Conservation (phyloP, 2,113 vertebrate genomes). For the Numida meleagris region DNA sequence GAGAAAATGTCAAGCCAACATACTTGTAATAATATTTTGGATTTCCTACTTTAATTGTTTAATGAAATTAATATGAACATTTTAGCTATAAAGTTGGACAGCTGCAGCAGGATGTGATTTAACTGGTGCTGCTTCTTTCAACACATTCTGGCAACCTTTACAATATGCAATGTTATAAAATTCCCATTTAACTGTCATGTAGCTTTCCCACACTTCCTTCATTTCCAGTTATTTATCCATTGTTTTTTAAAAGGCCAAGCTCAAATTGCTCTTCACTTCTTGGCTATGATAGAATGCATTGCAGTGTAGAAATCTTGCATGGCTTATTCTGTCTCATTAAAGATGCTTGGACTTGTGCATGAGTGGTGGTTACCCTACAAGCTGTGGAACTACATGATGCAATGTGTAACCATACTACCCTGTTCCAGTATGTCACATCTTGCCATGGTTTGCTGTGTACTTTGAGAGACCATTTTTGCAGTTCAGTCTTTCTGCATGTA, state of each 20-base stretch:
- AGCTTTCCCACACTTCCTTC: background rate
- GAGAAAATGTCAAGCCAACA: slow-evolving; percentile 51
- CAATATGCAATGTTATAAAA: background rate
- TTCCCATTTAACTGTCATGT: background rate
- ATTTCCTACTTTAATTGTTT: slow-evolving; percentile 77
- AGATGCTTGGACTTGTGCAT: background rate
- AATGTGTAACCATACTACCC: background rate
- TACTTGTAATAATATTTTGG: slow-evolving; percentile 70
- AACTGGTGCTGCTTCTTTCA: slow-evolving; percentile 10
- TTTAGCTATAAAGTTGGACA: slow-evolving; percentile 57
- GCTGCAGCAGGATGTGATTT: slow-evolving; percentile 57
- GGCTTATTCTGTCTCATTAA: fast-evolving
- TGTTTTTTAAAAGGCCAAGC: background rate
- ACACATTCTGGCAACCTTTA: slow-evolving; percentile 22
- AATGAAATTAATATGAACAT: slow-evolving; percentile 62
- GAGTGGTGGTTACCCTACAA: background rate
- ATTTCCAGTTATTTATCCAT: background rate
- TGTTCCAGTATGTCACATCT: background rate
- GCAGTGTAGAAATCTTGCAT: background rate
- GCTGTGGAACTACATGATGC: background rate
- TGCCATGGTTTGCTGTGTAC: fast-evolving
- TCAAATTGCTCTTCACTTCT: background rate
- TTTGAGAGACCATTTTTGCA: background rate
- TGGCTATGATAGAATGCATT: background rate
- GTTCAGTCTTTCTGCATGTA: background rate